These are phyloP conservation scores for Arenaria interpres DNA, from an alignment of 2,113 vertebrate species.

Conservation along the genomic window DNA sequence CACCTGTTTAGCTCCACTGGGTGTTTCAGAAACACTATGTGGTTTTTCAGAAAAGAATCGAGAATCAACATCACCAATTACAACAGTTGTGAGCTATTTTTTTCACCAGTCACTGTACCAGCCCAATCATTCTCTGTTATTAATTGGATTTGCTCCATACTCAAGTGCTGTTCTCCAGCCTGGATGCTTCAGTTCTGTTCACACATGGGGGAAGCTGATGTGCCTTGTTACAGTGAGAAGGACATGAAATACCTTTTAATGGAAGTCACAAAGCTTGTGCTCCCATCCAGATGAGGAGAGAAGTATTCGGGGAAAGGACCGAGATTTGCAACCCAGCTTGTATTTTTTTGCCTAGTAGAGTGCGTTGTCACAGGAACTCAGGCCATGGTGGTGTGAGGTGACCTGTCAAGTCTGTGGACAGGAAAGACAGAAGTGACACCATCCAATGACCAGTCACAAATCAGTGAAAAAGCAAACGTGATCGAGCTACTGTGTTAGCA, in stretches of 20 bases:
- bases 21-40: background rate
- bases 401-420: background rate
- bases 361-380: background rate
- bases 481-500: background rate
- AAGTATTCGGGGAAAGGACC: background rate
- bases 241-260: background rate
- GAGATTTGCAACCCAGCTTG: background rate
- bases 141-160: accelerated
- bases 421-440: background rate
- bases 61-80: background rate
- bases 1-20: background rate
- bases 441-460: background rate
- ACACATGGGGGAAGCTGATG: background rate
- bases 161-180: background rate
- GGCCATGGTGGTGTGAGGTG: background rate
- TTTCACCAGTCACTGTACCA: background rate
- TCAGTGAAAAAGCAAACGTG: background rate
- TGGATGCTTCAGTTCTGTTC: background rate
- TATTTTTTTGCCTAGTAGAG: background rate
- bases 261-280: background rate
- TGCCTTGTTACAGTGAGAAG: background rate
- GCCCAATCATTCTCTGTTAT: background rate
- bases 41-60: background rate
- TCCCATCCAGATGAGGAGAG: background rate
- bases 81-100: background rate